These are phyloP conservation scores for Phyllotis vaccarum DNA, from an alignment of 2,797 vertebrate species.

Conservation along the genomic window DNA sequence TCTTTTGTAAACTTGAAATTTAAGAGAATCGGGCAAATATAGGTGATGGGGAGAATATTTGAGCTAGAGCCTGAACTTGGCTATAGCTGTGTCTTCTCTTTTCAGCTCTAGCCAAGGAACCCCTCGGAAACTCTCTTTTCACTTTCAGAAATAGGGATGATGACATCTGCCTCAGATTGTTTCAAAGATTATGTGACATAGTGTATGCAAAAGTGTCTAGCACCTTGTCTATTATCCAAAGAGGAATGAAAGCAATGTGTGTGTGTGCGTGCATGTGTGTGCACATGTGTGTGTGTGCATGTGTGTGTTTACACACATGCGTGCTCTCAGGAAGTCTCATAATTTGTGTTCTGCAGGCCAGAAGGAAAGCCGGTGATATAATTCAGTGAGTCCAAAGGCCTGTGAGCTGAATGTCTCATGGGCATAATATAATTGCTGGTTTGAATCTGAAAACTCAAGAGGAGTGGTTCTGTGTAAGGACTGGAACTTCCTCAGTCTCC, in stretches of 20 bases:
- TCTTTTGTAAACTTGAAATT: constrained; percentile 11
- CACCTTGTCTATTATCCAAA: background rate
- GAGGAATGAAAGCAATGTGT: background rate
- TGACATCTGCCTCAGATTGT: background rate
- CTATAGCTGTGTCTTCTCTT: constrained; percentile 1
- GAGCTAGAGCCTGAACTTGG: background rate
- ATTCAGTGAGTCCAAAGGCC: background rate
- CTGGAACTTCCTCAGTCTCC: background rate
- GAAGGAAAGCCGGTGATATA: background rate
- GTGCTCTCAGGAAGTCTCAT: background rate
- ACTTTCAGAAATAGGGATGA: constrained; percentile 16
- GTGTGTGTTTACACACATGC: background rate
- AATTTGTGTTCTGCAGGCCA: background rate
- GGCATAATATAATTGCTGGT: background rate
- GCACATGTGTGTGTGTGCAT: background rate
- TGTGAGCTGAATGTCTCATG: background rate
- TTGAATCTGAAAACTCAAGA: background rate
- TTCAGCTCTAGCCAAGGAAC: background rate
- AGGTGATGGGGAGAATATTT: background rate
- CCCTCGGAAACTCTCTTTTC: background rate
- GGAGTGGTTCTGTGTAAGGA: background rate
- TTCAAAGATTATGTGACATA: background rate
- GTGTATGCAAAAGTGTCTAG: background rate
- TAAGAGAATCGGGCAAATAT: background rate
- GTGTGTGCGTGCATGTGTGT: background rate